These are phyloP conservation scores for Trissolcus basalis DNA, from an alignment of 1,140 invertebrate species.

Conservation along the genomic window DNA sequence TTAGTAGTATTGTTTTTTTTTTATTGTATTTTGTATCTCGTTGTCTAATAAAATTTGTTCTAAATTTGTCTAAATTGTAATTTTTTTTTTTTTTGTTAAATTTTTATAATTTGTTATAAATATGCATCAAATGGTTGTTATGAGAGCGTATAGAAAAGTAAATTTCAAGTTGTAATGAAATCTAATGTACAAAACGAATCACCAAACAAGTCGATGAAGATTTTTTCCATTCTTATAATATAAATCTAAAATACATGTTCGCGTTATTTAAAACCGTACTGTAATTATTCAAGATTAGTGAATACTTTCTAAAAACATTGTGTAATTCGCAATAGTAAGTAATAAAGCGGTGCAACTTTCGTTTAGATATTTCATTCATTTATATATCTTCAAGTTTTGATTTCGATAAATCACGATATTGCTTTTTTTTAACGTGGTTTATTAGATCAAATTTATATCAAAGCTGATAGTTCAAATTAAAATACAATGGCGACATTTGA, in stretches of 20 bases:
- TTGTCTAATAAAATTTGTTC: no score
- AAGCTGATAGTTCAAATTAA: constrained; percentile 21
- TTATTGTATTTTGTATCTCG: no score
- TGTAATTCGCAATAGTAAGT: constrained; percentile 13
- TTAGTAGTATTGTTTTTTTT: no score
- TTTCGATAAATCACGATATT: constrained; percentile 11
- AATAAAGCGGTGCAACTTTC: constrained; percentile 7
- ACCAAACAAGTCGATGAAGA: no score
- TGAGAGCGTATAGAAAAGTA: no score
- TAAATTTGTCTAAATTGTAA: no score
- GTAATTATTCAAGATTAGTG: constrained; percentile 18
- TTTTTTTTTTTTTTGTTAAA: no score
- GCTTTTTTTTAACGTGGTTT: constrained; percentile 12
- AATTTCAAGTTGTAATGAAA: no score
- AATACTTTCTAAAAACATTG: constrained; percentile 4
- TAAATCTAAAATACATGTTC: constrained; percentile 23
- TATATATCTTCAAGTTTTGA: constrained; percentile 15
- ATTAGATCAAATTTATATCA: constrained; percentile 8
- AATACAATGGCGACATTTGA: background rate
- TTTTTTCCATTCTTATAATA: constrained; percentile 14
- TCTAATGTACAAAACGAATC: no score
- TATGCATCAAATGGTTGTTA: no score
- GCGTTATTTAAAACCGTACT: constrained; percentile 16
- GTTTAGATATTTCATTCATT: constrained; percentile 24
- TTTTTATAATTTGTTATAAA: no score